Evolutionary conservation across 1,140 invertebrate species (phyloP), one percentile per base, ranked within the genome.

Genomic region (Zophobas atratus): DNA sequence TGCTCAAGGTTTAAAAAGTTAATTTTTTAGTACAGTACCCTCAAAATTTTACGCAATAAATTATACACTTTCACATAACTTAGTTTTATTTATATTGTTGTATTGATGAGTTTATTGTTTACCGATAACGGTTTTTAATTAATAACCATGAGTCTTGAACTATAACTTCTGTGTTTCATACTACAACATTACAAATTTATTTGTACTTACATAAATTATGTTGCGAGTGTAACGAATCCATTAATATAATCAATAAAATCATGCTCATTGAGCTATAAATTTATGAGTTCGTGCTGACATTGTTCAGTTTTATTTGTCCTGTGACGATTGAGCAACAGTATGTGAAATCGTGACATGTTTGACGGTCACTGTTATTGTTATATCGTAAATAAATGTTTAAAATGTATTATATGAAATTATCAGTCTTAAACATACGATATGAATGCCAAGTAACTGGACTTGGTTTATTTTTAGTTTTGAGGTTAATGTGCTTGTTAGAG

Each of bases 301-400:
- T 60, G 56, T 36, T 36, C 34, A 38, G 36, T 32, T 60, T 60
- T 60, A 60, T 60, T 60, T 60, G 56, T 38, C 35, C 38, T 60
- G 56, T 60, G 38, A 36, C 56, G 56, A 60, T 60, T 60, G 35
- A 38, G 56, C 56, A 60, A 60, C 3, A 60, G 36, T 60, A 60
- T 38, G 56, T 60, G 56, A 38, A 60, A 60, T 60, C 56, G 56
- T 60, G 56, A 57, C 56, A 57, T n/a, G 56, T 57, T 57, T 35
- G 56, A 57, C 56, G 56, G 56, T 39, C 56, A 60, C 56, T 36
- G 8, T 8, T 4, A 60, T 60, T 36, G 38, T 60, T 60, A 60
- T 39, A 60, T 60, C 8, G 56, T 38, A 60, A 60, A 60, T 35
- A 36, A 60, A 8, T 60, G n/a, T 3, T 35, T 60, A 60, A 60